Conservation (phyloP, 2,113 vertebrate species). For the Dolichotis patagonum region DNA sequence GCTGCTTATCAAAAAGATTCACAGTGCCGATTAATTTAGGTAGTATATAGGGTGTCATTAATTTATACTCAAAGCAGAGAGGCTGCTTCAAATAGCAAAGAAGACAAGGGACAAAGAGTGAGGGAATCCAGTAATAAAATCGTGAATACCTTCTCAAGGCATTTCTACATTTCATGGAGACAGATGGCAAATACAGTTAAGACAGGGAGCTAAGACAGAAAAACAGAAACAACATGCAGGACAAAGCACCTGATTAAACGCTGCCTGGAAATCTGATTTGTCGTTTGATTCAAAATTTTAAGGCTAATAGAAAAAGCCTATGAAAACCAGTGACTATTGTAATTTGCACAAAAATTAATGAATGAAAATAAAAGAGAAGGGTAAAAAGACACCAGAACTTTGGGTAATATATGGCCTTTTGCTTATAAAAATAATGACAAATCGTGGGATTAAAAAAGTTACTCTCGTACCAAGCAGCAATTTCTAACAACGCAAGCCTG, state of each 20-base stretch:
- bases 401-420: slow-evolving; percentile 81
- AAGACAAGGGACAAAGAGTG: background rate
- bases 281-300: slow-evolving; percentile 82
- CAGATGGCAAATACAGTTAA: slow-evolving; percentile 85
- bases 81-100: slow-evolving; percentile 76
- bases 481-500: slow-evolving; percentile 89
- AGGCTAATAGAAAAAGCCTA: slow-evolving; percentile 87
- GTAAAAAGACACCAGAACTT: slow-evolving; percentile 70
- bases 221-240: slow-evolving; percentile 85
- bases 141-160: slow-evolving; percentile 79
- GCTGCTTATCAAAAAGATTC: slow-evolving; percentile 76
- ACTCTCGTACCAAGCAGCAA: slow-evolving; percentile 85
- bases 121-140: slow-evolving; percentile 79
- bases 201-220: slow-evolving; percentile 85
- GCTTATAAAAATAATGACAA: slow-evolving; percentile 85
- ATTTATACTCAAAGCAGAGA: slow-evolving; percentile 82
- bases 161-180: slow-evolving; percentile 85
- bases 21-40: slow-evolving; percentile 69
- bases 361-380: slow-evolving; percentile 68
- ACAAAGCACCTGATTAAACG: slow-evolving; percentile 87
- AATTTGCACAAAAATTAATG: slow-evolving; percentile 65
- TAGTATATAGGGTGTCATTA: slow-evolving; percentile 77
- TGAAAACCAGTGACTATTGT: slow-evolving; percentile 73
- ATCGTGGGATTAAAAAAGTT: slow-evolving; percentile 74
- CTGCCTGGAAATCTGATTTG: slow-evolving; percentile 79